Base-by-base conservation (phyloP, 2,888 invertebrate genomes). In the Lasioglossum vierecki region DNA sequence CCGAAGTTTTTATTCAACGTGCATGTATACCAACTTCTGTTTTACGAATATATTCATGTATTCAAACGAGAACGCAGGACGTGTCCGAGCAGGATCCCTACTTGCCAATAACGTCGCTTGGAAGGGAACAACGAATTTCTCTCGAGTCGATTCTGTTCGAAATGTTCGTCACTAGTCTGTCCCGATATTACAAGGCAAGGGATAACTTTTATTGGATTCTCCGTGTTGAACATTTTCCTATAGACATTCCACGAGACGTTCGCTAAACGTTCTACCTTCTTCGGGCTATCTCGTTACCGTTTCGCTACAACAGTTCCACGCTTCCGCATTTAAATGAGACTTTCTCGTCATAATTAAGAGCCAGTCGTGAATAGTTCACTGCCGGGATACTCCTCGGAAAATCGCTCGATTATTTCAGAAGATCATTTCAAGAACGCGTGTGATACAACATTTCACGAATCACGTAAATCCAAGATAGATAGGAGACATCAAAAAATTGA, bases 321-420 rank as follows among this genome's bases (percentile, higher is more conserved):
- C 84, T 85, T 85, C 85, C 85, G 85, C 76, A 44, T 85, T 80
- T 74, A 71, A 49, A 83, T 44, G 79, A 63, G 68, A 83, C 79
- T 80, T 85, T 85, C 85, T 80, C 85, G 76, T 63, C 60, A 63
- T 63, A 63, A 63, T 63, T 63, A 63, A 63, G 60, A 26, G 60
- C 26, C 60, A 30, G 30, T 26, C 2, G 26, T 15, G 60, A 15
- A 15, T 30, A 15, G 60, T 13, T 60, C 15, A 49, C 53, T 57
- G 26, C 13, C 15, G 41, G 46, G 0, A 26, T 26, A 26, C 60
- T 6, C 30, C n/a, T 49, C 13, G 46, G 9, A 79, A 11, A 57
- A 60, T 60, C 13, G 26, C 30, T 8, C 15, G 66, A 66, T 35
- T 8, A 66, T 35, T 22, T 35, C 15, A 35, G 15, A 15, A 35